Base-by-base conservation (phyloP, 1,140 invertebrate species). In the Medauroidea extradentata region DNA sequence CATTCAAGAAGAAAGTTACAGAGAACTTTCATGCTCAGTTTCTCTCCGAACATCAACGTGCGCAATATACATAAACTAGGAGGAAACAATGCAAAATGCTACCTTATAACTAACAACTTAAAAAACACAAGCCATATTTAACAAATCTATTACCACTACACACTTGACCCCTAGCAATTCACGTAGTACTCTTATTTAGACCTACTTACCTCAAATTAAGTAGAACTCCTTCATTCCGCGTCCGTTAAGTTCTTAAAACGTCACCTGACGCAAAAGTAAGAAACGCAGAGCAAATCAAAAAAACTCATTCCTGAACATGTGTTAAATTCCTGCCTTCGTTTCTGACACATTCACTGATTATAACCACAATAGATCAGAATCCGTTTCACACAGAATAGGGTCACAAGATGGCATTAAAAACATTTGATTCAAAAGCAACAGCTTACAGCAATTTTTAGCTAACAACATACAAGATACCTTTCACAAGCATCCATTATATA, bases 381-480 rank as follows among this genome's bases (percentile, higher is more conserved):
- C 53, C 53, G 53, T 55, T 55, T 55, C 53, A 44, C 53, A 34
- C 42, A 60, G 51, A 62, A 57, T 62, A 62, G 56, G 60, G 60
- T 62, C 60, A 62, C 60, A 62, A 62, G 60, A 62, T 62, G 60
- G 60, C 43, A 57, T 62, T 58, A 57, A 56, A 60, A 55, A 44
- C 44, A 34, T 39, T 8, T n/a, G 42, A 23, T 54, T 38, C 48
- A 51, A 25, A 42, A 11, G 13, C 29, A 1, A 24, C n/a, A n/a
- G 11, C 16, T 14, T n/a, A 7, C 21, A 27, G 14, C 19, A 21
- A 25, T 50, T 25, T n/a, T 53, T 7, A 5, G 13, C 21, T 34
- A n/a, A 34, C 2, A 57, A 23, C 25, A 3, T 50, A n/a, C 18
- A 14, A 21, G 14, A 39, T 57, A 57, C 56, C 48, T 57, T 19